Base-by-base conservation (phyloP, 2,797 vertebrate genomes). In the Danio aesculapii region DNA sequence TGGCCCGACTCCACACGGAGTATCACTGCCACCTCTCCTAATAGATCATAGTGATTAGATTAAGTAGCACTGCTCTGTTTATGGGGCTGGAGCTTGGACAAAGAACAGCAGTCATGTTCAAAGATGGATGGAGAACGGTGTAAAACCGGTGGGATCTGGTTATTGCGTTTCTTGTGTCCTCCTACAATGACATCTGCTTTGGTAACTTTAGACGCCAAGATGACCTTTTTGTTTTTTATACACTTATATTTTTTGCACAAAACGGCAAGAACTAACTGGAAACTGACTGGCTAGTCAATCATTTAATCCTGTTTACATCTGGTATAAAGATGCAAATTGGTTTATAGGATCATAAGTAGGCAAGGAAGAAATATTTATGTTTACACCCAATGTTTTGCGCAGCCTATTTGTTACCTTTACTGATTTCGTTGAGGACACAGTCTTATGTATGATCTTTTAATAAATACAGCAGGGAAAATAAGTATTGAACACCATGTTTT, bases 1-100 rank as follows among this genome's bases (percentile, higher is more conserved):
- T 75, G 77, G 47, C 55, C 75, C 55, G 71, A 70, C 58, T 85
- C 67, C 72, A 77, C 17, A 17, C 7, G 17, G 68, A 81, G 81
- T 17, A 69, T 79, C 49, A 61, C 58, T 79, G 74, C 77, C 70
- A 74, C 57, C 19, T 71, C 76, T 76, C 75, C 57, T 78, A 82
- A 86, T 83, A 72, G 72, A 85, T 79, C 57, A 81, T 30, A 63
- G 17, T 58, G 79, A 81, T 84, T 83, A 58, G 53, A 85, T 87
- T 79, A 82, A 70, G 55, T 21, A 69, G 79, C 14, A 13, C 68
- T 72, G 30, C 41, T 72, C 77, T 72, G 72, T 67, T 70, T 71
- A 52, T 63, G 50, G 21, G 17, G 46, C 47, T 11, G 12, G 55
- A 43, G 50, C 62, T 75, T 57, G 47, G 39, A 49, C 49, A 70